Percentiles rank a stretch among this genome's conserved stretches.
phyloP scores from a whole-genome alignment of 2,797 vertebrate genomes.

The Coregonus sp. region DNA sequence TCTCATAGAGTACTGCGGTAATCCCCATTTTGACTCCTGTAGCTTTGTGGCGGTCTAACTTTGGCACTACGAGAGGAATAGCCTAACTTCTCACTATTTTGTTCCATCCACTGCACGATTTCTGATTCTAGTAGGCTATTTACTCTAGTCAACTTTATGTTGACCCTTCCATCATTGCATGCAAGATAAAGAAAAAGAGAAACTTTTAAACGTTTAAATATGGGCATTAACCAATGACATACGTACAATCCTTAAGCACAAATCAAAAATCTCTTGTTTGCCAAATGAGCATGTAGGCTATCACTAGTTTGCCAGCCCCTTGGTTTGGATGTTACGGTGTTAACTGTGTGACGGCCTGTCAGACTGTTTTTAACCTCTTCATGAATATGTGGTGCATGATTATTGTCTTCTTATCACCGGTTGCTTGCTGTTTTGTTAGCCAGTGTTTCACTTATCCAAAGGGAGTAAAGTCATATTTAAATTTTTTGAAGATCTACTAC shows the following conservation, averaged over 20 bases:
- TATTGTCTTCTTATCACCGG: slow-evolving; percentile 3
- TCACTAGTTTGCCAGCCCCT: slow-evolving; percentile 6
- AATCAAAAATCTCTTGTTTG: not conserved
- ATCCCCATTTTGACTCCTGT: not conserved
- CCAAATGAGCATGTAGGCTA: too few relatives aligned
- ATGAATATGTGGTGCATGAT: slow-evolving; percentile 23
- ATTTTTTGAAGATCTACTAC: not conserved
- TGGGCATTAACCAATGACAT: slow-evolving; percentile 20
- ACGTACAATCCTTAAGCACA: slow-evolving; percentile 12
- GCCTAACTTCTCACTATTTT: not conserved
- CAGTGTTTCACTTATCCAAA: not conserved
- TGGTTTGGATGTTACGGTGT: not conserved
- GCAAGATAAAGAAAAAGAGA: not conserved
- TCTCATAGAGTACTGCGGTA: not conserved
- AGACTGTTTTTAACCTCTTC: not conserved
- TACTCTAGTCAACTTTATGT: not conserved
- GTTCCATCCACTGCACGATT: not conserved
- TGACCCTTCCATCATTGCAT: not conserved
- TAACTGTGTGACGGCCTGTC: not conserved
- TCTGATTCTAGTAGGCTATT: not conserved
- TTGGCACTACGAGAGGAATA: not conserved
- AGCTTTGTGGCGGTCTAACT: not conserved
- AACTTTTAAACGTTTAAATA: not conserved
- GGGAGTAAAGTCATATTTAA: not conserved
- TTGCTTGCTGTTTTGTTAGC: slow-evolving; percentile 14